Evolutionary conservation across 2,113 vertebrate genomes (phyloP).

Genomic region (Eublepharis macularius): DNA sequence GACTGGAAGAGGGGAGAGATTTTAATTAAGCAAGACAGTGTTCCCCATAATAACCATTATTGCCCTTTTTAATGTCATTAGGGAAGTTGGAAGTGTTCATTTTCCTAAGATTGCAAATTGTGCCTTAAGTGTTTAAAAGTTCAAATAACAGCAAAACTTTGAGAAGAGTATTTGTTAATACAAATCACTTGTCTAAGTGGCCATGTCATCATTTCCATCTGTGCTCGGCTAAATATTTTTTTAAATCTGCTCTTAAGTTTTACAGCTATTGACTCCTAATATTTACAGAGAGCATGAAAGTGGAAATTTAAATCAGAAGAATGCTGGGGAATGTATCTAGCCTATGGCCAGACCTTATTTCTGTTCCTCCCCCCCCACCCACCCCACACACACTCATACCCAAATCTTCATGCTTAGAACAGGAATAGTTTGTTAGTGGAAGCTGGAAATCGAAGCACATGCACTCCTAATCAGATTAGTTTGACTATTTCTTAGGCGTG

Average conservation of each 20-base stretch:
- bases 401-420: too few relatives aligned
- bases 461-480: background rate
- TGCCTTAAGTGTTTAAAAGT: conserved; percentile 48
- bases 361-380: too few relatives aligned
- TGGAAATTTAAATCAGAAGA: background rate
- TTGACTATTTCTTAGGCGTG: background rate
- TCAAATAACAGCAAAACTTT: conserved; percentile 20
- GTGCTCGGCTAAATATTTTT: conserved; percentile 64
- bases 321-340: background rate
- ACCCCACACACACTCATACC: too few relatives aligned
- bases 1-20: too few relatives aligned
- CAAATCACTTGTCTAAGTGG: conserved; percentile 47
- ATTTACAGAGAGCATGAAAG: conserved; percentile 58
- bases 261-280: conserved; percentile 63
- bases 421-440: background rate
- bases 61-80: background rate
- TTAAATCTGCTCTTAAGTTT: conserved; percentile 55
- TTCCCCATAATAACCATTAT: rapidly evolving
- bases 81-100: background rate
- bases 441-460: background rate
- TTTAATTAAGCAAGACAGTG: background rate
- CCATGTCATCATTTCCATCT: conserved; percentile 50
- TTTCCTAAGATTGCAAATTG: conserved; percentile 41
- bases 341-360: background rate
- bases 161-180: conserved; percentile 51